Evolutionary conservation across 35 echinoderm and acorn worm species (phyloP).

Genomic region (Patiria miniata): DNA sequence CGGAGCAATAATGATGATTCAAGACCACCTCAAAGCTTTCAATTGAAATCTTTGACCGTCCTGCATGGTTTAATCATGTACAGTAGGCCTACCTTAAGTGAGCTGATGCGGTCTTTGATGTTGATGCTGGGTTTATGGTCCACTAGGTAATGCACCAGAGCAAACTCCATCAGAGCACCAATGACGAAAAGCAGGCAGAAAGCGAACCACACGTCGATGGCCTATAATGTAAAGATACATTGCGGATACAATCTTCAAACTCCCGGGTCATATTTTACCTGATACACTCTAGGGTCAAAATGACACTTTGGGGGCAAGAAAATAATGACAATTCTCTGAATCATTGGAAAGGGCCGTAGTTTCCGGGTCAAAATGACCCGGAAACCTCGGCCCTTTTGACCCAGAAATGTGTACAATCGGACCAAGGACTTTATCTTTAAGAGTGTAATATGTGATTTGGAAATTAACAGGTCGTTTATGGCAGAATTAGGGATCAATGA

Average conservation of each 20-base stretch:
- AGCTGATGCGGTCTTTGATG: slow-evolving; percentile 8
- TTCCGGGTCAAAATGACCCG: too few species aligned
- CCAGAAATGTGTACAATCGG: too few species aligned
- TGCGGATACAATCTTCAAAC: too few species aligned
- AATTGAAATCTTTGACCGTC: too few species aligned
- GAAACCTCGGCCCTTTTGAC: too few species aligned
- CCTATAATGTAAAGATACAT: slow-evolving; percentile 55
- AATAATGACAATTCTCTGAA: background rate
- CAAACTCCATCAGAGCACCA: slow-evolving; percentile 71
- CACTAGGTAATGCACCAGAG: slow-evolving; percentile 60
- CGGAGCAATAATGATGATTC: too few species aligned
- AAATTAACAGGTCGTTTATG: too few species aligned
- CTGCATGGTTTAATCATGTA: too few species aligned
- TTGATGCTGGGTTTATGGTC: slow-evolving; percentile 25
- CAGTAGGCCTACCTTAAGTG: background rate
- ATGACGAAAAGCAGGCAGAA: slow-evolving; percentile 77
- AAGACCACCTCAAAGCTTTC: too few species aligned
- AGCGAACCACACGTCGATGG: slow-evolving; percentile 84
- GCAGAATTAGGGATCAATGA: too few species aligned
- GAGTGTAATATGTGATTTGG: too few species aligned
- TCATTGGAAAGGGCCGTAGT: background rate
- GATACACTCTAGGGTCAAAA: background rate
- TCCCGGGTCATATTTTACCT: background rate
- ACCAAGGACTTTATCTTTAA: too few species aligned
- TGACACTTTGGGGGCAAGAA: background rate